Base-by-base conservation (phyloP, 1,140 invertebrate species). In the Drosophila tani region DNA sequence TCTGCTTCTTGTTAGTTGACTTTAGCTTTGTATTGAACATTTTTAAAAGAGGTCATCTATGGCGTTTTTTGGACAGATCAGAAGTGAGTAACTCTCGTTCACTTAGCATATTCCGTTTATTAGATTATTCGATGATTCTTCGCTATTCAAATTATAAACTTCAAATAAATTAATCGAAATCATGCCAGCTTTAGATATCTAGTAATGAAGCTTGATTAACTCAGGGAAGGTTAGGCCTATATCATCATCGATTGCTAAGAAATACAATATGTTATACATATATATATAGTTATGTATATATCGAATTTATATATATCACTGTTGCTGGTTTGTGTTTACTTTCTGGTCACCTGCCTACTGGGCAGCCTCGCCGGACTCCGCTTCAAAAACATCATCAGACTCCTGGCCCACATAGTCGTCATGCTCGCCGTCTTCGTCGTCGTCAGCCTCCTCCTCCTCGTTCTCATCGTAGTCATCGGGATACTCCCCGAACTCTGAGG, bases 231-330 rank as follows among this genome's bases (percentile, higher is more conserved):
- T 51, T 75, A 82, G 43, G 51, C 53, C 67, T 81, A 75, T 51
- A 70, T 53, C 80, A 78, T 67, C 65, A 75, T 69, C 71, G 64
- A 66, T 83, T 47, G 51, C 80, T 83, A 81, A 59, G 73, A 81
- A 76, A 82, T 86, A 86, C 79, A 84, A 79, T 81, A 81, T 79
- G 80, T 79, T 79, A 14, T 79, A 79, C 76, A 79, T 79, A 79
- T 79, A 50, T 73, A 49, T 74, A 65, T 59, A 74, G 63, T 83
- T 75, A 75, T 81, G 50, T 85, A 75, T 70, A 75, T 86, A 86
- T 86, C 60, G 67, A 70, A 68, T 82, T 63, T 71, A 81, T 83
- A 81, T 83, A 81, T 88, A 88, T 88, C 85, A 90, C 84, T 84
- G 78, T 88, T 81, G 85, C 85, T 90, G 85, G 81, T 75, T 74